Evolutionary conservation across 2,113 vertebrate species (phyloP).

Genomic region (Anseranas semipalmata): DNA sequence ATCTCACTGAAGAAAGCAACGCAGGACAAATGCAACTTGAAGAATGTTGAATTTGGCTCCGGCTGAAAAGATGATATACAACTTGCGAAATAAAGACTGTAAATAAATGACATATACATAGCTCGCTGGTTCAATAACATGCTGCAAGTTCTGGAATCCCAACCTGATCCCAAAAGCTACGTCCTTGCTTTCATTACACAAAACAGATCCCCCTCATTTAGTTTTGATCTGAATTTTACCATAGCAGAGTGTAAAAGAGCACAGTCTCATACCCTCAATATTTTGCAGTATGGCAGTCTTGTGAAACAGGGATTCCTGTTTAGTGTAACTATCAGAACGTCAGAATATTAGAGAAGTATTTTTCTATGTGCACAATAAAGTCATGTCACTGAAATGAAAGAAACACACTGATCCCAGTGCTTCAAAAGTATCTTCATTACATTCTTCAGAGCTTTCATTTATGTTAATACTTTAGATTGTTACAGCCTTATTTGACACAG

Average conservation of each 20-base stretch:
- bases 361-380: neutral
- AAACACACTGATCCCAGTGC: neutral
- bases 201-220: neutral
- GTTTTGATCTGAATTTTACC: neutral
- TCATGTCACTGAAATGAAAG: neutral
- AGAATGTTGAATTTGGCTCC: neutral
- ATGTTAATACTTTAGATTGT: neutral
- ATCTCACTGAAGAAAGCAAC: constrained; percentile 1
- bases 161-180: neutral
- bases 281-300: neutral
- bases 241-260: neutral
- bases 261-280: neutral
- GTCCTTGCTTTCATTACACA: neutral
- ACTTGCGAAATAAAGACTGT: neutral
- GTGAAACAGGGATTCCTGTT: neutral
- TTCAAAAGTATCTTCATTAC: neutral
- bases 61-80: neutral
- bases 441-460: neutral
- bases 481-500: neutral
- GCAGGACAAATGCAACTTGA: neutral
- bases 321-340: neutral
- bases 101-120: neutral
- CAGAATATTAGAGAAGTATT: neutral
- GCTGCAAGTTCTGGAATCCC: neutral
- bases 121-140: neutral